Base-by-base conservation (phyloP, 2,888 invertebrate species). In the Leptogaster cylindrica region DNA sequence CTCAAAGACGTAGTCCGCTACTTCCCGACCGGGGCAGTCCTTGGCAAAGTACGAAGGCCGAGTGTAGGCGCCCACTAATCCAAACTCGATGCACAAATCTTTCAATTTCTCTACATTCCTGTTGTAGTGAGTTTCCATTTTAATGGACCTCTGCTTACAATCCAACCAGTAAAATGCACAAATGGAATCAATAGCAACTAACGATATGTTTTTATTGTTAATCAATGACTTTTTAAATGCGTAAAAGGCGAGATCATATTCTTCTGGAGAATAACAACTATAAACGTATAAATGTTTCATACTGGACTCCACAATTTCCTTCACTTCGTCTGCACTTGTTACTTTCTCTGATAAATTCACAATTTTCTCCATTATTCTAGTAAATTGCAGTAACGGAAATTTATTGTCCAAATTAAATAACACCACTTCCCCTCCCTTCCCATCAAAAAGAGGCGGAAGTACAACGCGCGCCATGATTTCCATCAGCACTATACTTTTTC, bases 391-490 rank as follows among this genome's bases (percentile, higher is more conserved):
- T 3, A 71, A 44, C 10, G 72, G 69, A 23, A 85, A 83, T 68
- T 85, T 84, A 72, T 83, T 82, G 70, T 84, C 82, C 1, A 82
- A 81, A 72, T 85, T 82, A 44, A 86, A 77, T 6, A 85, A 74
- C 14, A 85, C 71, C 1, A 82, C 82, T 46, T 78, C 77, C 18
- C 80, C 76, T 65, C 80, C 75, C 23, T 82, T 78, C 1, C 85
- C 85, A 12, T 79, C 79, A 44, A 76, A 76, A 7, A 70, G 70
- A 8, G 73, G 68, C 0, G 84, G 83, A 8, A 84, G 73, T 36
- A 85, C 76, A 52, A 82, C 81, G 28, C 79, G 80, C 0, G 81
- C 81, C 46, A 85, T 75, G 8, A 85, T 75, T 70, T 83, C 82
- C 25, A 78, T 80, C 0, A 84, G 71, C 1, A 85, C 72, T 10